Base-by-base conservation (phyloP, 1,140 invertebrate species). In the Lordiphosa clarofinis region DNA sequence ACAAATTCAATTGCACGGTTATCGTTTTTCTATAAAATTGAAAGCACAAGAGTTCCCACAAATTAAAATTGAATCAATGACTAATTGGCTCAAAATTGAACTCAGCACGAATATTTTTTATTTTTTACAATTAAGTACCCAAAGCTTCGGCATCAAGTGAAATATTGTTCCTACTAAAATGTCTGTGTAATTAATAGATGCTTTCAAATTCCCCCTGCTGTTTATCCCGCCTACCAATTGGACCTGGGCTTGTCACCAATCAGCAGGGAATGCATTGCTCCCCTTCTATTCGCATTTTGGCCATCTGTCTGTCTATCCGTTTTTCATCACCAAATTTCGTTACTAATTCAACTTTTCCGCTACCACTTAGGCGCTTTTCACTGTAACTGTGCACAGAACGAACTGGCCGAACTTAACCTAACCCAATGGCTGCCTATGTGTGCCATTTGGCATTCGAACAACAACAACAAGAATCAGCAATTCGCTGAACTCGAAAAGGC, bases 301-400 rank as follows among this genome's bases (percentile, higher is more conserved):
- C 21, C 39, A 54, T 38, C 10, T n/a, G 36, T 36, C 11, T 13
- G 49, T 63, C 9, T 24, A 11, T 35, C 12, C 9, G 31, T 31
- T 15, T 48, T 8, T 35, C 46, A 7, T 44, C 31, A 43, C 53
- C 64, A 53, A 67, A 59, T 69, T 69, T 69, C 36, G 65, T 59
- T 65, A 69, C 66, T 69, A 69, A 69, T 69, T 69, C 61, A 69
- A 55, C 66, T 69, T 66, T 69, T 69, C 66, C 66, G 65, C 65
- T 69, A 65, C 65, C 66, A 69, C 66, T 69, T 69, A 69, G 65
- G 36, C 49, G 65, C 66, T 69, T 69, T 69, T 60, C 65, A 62
- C 66, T 69, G 66, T 69, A 69, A 61, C 65, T 46, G n/a, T 12
- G 24, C 43, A 46, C 43, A 46, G 24, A 46, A 46, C 43, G 61